These are phyloP conservation scores for Rana temporaria DNA, from an alignment of 2,113 vertebrate genomes.

Conservation along the genomic window DNA sequence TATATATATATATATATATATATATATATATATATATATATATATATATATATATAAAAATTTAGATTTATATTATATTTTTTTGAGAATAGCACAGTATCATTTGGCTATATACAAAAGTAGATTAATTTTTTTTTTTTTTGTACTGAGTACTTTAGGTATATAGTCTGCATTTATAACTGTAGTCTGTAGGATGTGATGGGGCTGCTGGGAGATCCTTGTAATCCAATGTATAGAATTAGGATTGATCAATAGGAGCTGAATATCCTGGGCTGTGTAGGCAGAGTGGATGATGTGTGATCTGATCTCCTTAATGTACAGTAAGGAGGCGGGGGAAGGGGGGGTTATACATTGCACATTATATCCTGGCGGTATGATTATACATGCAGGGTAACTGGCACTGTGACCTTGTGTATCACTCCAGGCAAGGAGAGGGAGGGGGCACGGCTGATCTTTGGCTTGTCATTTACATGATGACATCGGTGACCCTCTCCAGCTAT, in stretches of 20 bases:
- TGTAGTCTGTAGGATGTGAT: not conserved
- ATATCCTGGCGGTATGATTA: not conserved
- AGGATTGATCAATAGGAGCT: not conserved
- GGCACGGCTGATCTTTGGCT: not conserved
- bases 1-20: no score
- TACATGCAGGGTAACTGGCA: not conserved
- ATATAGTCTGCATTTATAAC: no score
- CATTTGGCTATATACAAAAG: no score
- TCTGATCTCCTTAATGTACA: constrained; percentile 7
- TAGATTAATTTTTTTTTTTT: no score
- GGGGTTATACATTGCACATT: not conserved
- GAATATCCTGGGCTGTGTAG: not conserved
- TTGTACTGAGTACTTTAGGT: no score
- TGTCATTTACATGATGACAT: not conserved
- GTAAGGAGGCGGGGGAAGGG: not conserved
- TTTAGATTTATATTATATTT: no score
- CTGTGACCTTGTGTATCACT: constrained; percentile 31
- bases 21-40: no score
- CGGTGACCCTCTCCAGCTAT: not conserved
- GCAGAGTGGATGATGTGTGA: constrained; percentile 4
- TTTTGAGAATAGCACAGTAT: no score
- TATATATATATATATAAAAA: no score
- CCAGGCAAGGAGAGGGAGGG: not conserved
- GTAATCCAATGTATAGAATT: not conserved
- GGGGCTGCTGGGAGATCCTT: constrained; percentile 17